Conservation (phyloP, 2,888 invertebrate species). For the Lamellibrachia columna region DNA sequence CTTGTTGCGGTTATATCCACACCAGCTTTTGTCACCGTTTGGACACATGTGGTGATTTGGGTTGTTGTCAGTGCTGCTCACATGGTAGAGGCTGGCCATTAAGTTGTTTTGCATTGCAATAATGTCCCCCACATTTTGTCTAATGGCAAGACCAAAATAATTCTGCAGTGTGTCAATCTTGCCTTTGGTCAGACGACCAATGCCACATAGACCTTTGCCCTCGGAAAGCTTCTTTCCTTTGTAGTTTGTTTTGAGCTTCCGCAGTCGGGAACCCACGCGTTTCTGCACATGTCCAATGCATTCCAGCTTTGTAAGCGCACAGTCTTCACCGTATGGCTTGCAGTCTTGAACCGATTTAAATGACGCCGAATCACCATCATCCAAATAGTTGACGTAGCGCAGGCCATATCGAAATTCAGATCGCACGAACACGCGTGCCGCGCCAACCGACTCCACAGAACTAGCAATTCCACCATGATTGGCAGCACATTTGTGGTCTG, state of each 20-base stretch:
- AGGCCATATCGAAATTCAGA: background rate
- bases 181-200: conserved; percentile 7
- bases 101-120: conserved; percentile 18
- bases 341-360: conserved; percentile 13
- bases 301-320: background rate
- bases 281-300: conserved; percentile 16
- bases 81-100: conserved; percentile 18
- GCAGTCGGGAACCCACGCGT: background rate
- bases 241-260: background rate
- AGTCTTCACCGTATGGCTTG: background rate
- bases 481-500: conserved; percentile 12
- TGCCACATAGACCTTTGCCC: conserved; percentile 13
- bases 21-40: background rate
- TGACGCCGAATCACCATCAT: background rate
- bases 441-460: background rate
- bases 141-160: conserved; percentile 13
- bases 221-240: conserved; percentile 13
- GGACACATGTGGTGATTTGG: conserved; percentile 17
- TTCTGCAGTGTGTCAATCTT: conserved; percentile 19
- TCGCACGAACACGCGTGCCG: background rate
- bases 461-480: background rate
- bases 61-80: background rate
- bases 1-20: background rate
- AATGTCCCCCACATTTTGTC: conserved; percentile 3
- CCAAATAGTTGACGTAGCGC: conserved; percentile 18